phyloP scores from a whole-genome alignment of 2,797 vertebrate genomes.

The Antrozous pallidus region DNA sequence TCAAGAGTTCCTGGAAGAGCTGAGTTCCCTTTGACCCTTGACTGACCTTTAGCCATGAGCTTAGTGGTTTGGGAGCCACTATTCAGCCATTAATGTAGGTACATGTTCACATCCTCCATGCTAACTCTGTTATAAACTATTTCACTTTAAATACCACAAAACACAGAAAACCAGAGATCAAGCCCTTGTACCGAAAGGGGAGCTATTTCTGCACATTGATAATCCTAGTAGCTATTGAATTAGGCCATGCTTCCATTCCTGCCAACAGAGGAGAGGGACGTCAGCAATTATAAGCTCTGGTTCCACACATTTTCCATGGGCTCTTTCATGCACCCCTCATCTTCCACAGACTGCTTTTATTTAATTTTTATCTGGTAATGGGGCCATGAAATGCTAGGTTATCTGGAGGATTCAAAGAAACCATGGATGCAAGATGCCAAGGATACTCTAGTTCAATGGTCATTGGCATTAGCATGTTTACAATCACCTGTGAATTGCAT shows the following conservation, averaged over 20 bases:
- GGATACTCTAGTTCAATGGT: too few species aligned
- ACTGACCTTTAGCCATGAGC: background rate
- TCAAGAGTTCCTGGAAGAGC: background rate
- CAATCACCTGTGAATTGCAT: background rate
- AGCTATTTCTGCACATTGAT: background rate
- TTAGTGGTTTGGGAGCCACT: background rate
- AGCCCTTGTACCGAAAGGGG: background rate
- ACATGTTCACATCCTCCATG: fast-evolving
- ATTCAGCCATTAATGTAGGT: too few species aligned
- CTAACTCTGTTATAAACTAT: background rate
- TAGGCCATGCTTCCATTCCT: fast-evolving
- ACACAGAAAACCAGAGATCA: background rate
- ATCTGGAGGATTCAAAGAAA: background rate
- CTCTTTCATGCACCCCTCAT: background rate
- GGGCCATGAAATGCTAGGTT: background rate
- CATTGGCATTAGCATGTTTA: background rate
- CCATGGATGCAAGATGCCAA: background rate
- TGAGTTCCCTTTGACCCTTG: background rate
- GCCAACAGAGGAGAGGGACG: fast-evolving
- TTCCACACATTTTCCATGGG: background rate
- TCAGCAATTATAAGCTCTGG: background rate
- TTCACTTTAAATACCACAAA: background rate
- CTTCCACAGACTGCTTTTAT: background rate
- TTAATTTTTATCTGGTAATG: background rate
- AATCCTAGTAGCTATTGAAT: background rate